A percentile compares a stretch with the other conserved stretches of the same genome.
phyloP scores from a whole-genome alignment of 1,140 invertebrate species.

The Tribolium madens region DNA sequence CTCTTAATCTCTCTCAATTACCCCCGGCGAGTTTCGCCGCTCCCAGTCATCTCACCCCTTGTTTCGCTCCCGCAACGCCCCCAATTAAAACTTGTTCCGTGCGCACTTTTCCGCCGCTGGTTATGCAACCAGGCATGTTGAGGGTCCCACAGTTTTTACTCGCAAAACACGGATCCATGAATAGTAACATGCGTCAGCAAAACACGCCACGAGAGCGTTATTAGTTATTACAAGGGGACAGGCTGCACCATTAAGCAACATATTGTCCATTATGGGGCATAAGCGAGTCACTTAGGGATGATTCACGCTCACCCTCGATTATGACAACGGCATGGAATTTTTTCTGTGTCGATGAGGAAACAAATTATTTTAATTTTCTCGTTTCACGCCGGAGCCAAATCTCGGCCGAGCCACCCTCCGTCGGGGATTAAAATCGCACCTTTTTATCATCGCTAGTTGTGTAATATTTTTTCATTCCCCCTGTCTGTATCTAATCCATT shows the following conservation, averaged over 20 bases:
- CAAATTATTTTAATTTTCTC: conserved; percentile 26
- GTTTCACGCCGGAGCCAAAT: neutral
- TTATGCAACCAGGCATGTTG: neutral
- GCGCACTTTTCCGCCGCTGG: neutral
- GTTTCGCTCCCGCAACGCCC: conserved; percentile 36
- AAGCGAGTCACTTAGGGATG: conserved; percentile 50
- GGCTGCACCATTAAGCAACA: conserved; percentile 47
- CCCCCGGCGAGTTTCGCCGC: conserved; percentile 49
- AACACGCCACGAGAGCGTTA: conserved; percentile 41
- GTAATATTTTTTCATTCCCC: conserved; percentile 59
- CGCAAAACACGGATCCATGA: conserved; percentile 38
- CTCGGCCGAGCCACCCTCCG: conserved; percentile 23
- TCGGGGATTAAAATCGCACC: conserved; percentile 48
- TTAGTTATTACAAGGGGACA: conserved; percentile 49
- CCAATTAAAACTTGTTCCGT: conserved; percentile 50
- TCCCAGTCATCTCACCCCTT: conserved; percentile 44
- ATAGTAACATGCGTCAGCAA: conserved; percentile 40
- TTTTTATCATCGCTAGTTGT: conserved; percentile 58
- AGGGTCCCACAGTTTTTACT: neutral
- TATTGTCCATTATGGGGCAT: conserved; percentile 50
- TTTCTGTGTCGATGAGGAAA: neutral
- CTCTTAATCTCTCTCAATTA: conserved; percentile 63
- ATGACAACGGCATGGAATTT: neutral
- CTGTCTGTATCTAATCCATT: conserved; percentile 59
- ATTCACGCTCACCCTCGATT: conserved; percentile 41